Base-by-base conservation (phyloP, 2,888 invertebrate species). In the Conus canariensis region DNA sequence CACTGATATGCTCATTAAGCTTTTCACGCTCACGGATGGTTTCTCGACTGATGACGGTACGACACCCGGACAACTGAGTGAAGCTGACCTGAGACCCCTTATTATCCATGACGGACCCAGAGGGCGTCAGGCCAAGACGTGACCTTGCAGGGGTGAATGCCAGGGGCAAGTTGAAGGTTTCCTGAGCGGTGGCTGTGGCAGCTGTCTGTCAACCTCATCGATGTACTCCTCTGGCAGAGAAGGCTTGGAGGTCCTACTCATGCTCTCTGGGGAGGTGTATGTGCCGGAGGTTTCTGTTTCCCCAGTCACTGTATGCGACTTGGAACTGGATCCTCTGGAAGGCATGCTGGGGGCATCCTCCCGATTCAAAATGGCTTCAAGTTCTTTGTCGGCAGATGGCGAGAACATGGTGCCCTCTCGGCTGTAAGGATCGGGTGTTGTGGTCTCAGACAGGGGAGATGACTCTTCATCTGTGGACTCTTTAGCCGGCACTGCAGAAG, bases 371-470 rank as follows among this genome's bases (percentile, higher is more conserved):
- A 95, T 94, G 25, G 93, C 94, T 82, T 94, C 93, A 16, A 95
- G 92, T 90, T 95, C 95, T 90, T 94, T 93, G 90, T 95, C 95
- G 85, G 94, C 94, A 22, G 94, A 92, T 4, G 94, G 94, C 60
- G 94, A 94, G 90, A 94, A 94, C 16, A 93, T 91, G 16, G 92
- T 93, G 5, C 92, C 93, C 82, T 94, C 93, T 56, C 94, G 90
- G 85, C 93, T 92, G 58, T 90, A 8, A 1, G 91, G 92, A n/a
- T 93, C 93, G 16, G 94, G 94, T 14, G 92, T 93, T 10, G 90
- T 89, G 25, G 87, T 67, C 10, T 86, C 64, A 22, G 86, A 88
- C 60, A 8, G 60, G 5, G 88, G 45, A 4, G 67, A 25, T 6
- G 83, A 56, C n/a, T 82, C 67, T n/a, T 83, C 88, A 14, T 60